A percentile compares a stretch with the other conserved stretches of the same genome.
Evolutionary conservation across 2,113 vertebrate species (phyloP).

Genomic region (Cephalophus harveyi): DNA sequence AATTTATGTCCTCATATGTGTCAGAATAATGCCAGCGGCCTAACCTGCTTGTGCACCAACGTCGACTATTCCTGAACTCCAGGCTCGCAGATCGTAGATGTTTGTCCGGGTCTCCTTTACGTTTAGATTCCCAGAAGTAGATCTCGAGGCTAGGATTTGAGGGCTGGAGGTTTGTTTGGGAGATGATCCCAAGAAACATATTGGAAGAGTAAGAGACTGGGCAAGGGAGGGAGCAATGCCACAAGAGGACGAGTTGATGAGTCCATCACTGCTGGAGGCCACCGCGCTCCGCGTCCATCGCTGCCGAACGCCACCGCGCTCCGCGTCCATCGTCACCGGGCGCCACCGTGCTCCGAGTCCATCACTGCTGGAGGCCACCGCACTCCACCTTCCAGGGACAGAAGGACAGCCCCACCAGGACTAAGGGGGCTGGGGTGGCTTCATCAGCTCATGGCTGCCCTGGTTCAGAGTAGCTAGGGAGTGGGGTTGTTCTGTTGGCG

Average conservation of each 20-base stretch:
- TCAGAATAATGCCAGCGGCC: background rate
- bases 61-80: background rate
- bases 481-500: background rate
- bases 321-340: too few relatives aligned
- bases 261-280: background rate
- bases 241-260: background rate
- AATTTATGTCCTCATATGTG: background rate
- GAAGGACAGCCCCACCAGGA: background rate
- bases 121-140: background rate
- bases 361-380: fast-evolving
- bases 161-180: background rate
- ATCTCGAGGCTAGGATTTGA: background rate
- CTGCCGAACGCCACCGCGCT: fast-evolving
- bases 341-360: fast-evolving
- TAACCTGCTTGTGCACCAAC: background rate
- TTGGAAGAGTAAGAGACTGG: background rate
- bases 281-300: background rate
- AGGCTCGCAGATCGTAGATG: background rate
- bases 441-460: too few relatives aligned
- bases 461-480: background rate
- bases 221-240: background rate
- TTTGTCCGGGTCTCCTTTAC: background rate
- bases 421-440: background rate
- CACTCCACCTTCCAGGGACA: background rate
- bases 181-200: background rate